phyloP scores from a whole-genome alignment of 2,797 vertebrate species.

The Vireo griseus region DNA sequence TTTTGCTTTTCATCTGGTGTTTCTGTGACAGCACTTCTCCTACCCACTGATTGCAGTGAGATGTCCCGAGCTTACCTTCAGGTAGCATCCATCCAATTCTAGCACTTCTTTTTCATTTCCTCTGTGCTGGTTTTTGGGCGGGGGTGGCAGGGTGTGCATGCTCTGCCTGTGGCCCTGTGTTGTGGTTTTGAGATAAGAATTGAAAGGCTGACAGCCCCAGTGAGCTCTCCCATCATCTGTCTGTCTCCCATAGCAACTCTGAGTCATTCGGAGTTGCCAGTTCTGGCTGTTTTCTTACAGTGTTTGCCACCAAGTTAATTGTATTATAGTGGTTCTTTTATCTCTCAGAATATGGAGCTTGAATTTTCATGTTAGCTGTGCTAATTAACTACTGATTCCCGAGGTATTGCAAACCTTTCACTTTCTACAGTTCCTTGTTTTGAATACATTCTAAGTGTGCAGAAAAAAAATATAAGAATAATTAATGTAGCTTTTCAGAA shows the following conservation, averaged over 20 bases:
- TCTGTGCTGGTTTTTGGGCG: background rate
- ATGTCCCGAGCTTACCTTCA: background rate
- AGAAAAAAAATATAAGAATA: background rate
- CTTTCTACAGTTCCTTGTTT: background rate
- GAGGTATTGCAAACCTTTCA: background rate
- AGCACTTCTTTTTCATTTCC: too few relatives aligned
- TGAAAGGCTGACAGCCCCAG: background rate
- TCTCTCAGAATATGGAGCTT: background rate
- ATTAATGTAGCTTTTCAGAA: background rate
- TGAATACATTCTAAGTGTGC: background rate
- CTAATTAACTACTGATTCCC: background rate
- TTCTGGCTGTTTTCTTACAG: background rate
- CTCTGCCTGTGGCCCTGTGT: background rate
- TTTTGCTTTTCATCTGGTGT: background rate
- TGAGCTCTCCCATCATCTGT: background rate
- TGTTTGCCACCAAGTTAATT: background rate
- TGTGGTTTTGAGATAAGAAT: conserved; percentile 7
- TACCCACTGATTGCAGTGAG: background rate
- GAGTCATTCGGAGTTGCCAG: background rate
- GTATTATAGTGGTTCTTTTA: background rate
- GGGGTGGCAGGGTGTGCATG: background rate
- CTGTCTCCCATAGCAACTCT: conserved; percentile 18
- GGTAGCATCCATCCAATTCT: background rate
- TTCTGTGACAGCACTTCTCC: background rate
- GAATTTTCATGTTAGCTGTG: background rate